Evolutionary conservation across 2,888 invertebrate genomes (phyloP), one percentile per base, ranked within the genome.

Genomic region (Copidosoma aretas): DNA sequence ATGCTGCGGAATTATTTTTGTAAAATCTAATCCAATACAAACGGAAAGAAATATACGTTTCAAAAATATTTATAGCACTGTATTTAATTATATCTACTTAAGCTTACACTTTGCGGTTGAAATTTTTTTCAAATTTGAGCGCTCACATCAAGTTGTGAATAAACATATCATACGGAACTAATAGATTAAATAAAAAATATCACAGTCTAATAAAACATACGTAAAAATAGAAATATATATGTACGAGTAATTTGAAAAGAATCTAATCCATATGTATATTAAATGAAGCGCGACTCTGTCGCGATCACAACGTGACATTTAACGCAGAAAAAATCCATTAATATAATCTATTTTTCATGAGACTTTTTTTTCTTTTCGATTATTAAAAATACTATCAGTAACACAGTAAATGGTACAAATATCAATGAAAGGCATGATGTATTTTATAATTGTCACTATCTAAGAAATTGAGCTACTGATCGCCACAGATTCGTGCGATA

Each of bases 91-190:
- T 60, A 64, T 21, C 52, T 70, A 67, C 63, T 67, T 67, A 70
- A 64, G 60, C 64, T 70, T 67, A 62, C 60, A 54, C 54, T 63
- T 70, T 22, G 67, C 60, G 60, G 41, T 67, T 56, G 17, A 67
- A 64, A 53, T 63, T 58, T 71, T 75, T 75, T 77, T 81, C 76
- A 79, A 80, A 74, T 81, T 76, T 79, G 82, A 82, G 79, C 82
- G 83, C 83, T 83, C 82, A 83, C 83, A 82, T 83, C 81, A 82
- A 82, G 82, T 83, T 83, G 83, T 83, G 83, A 83, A 82, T 82
- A 82, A 82, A 83, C 83, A 83, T 83, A 83, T 83, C 82, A 83
- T 82, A 82, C 78, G 74, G 78, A 81, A 80, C 77, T 81, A 81
- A 81, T 82, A 82, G 81, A 82, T 82, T 80, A 75, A 80, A 78